These are phyloP conservation scores for Ginglymostoma cirratum DNA, from an alignment of 2,113 vertebrate genomes.

Conservation along the genomic window DNA sequence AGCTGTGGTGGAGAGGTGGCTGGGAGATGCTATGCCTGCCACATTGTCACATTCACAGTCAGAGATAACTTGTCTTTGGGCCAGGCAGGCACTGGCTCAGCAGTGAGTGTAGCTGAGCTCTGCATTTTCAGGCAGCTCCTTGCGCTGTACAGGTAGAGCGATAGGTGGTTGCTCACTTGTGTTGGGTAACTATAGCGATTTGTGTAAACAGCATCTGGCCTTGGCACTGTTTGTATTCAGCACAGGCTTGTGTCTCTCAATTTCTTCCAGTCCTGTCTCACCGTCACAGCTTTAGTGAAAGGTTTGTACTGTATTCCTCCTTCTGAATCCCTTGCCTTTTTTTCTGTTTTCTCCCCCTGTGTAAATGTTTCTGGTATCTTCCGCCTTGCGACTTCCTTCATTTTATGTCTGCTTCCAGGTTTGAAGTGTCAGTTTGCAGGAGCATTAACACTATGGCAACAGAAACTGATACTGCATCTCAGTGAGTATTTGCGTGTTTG, in stretches of 20 bases:
- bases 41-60: not conserved
- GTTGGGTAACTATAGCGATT: slow-evolving; percentile 15
- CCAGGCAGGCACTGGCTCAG: not conserved
- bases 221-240: not conserved
- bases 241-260: not conserved
- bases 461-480: not conserved
- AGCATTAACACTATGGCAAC: slow-evolving; percentile 4
- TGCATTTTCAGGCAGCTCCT: too few relatives aligned
- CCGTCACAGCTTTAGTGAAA: not conserved
- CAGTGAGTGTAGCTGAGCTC: not conserved
- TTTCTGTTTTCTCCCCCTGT: not conserved
- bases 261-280: not conserved
- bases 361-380: not conserved
- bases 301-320: too few relatives aligned
- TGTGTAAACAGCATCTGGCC: not conserved
- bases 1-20: not conserved
- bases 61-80: not conserved
- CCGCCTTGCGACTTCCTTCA: too few relatives aligned
- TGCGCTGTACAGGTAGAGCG: not conserved
- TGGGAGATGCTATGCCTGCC: too few relatives aligned
- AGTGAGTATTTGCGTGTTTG: not conserved
- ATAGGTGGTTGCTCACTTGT: not conserved
- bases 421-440: not conserved
- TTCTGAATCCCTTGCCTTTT: not conserved
- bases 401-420: not conserved